These are phyloP conservation scores for Eurystomus gularis DNA, from an alignment of 2,113 vertebrate genomes.

Conservation along the genomic window DNA sequence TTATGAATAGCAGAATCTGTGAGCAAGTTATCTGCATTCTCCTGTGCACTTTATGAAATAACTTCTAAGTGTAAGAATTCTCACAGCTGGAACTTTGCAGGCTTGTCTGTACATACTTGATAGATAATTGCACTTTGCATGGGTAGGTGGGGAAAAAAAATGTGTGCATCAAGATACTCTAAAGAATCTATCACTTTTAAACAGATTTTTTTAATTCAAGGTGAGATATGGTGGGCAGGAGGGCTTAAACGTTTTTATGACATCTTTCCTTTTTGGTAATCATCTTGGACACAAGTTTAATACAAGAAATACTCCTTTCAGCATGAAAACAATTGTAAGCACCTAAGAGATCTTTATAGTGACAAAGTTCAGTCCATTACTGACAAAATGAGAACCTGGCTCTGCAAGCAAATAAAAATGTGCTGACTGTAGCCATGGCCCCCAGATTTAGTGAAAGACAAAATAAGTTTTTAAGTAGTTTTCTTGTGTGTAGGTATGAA, in stretches of 20 bases:
- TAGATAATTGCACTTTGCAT: neutral
- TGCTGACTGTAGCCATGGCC: neutral
- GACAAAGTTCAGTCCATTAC: neutral
- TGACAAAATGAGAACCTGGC: neutral
- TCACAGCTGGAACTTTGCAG: neutral
- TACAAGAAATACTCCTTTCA: neutral
- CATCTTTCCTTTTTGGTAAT: neutral
- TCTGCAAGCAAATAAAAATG: neutral
- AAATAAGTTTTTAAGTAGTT: neutral
- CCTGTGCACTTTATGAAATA: neutral
- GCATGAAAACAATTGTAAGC: neutral
- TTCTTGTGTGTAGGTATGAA: neutral
- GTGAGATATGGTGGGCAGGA: neutral
- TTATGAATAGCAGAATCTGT: neutral
- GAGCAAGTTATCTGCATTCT: neutral
- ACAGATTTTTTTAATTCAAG: neutral
- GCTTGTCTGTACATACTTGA: neutral
- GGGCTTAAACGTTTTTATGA: neutral
- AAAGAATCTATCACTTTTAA: neutral
- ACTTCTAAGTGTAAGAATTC: neutral
- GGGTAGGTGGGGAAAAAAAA: neutral
- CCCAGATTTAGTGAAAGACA: neutral
- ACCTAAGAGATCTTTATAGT: neutral
- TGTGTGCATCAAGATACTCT: neutral
- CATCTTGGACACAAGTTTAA: neutral